phyloP scores from a whole-genome alignment of 2,888 invertebrate species.

The Amphipoea oculea region DNA sequence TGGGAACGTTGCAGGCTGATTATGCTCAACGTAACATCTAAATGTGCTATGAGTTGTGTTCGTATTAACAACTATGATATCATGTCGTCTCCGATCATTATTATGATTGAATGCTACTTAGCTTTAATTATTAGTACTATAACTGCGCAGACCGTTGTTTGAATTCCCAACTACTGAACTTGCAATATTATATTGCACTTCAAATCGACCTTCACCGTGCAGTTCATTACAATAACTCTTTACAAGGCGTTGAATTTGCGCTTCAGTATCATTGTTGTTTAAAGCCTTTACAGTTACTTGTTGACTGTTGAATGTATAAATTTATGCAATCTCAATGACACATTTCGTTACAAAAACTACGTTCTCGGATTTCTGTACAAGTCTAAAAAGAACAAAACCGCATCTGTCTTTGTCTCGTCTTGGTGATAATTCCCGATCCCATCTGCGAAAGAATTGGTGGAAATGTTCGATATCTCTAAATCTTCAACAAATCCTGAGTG shows the following conservation, averaged over 20 bases:
- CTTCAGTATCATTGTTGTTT: slow-evolving; percentile 32
- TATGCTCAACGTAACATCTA: not conserved
- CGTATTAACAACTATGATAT: slow-evolving; percentile 1
- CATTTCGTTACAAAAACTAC: slow-evolving; percentile 17
- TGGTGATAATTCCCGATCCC: slow-evolving; percentile 35
- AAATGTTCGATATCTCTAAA: slow-evolving; percentile 39
- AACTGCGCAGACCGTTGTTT: slow-evolving; percentile 27
- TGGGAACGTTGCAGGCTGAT: not conserved
- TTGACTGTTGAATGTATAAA: slow-evolving; percentile 9
- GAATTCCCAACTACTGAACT: not conserved
- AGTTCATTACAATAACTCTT: slow-evolving; percentile 25
- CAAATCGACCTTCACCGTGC: slow-evolving; percentile 33
- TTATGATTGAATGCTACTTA: slow-evolving; percentile 27
- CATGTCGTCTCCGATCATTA: not conserved
- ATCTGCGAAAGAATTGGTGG: slow-evolving; percentile 27
- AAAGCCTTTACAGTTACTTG: slow-evolving; percentile 4
- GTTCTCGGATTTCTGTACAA: slow-evolving; percentile 7
- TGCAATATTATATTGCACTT: slow-evolving; percentile 42
- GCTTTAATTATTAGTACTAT: slow-evolving; percentile 17
- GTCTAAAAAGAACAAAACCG: slow-evolving; percentile 14
- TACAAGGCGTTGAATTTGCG: slow-evolving; percentile 26
- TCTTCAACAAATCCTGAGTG: slow-evolving; percentile 45
- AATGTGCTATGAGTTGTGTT: slow-evolving; percentile 6
- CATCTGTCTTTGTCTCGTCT: slow-evolving; percentile 16
- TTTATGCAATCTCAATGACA: slow-evolving; percentile 31